These are phyloP conservation scores for Etheostoma nigrum DNA, from an alignment of 2,797 vertebrate genomes.

Conservation along the genomic window DNA sequence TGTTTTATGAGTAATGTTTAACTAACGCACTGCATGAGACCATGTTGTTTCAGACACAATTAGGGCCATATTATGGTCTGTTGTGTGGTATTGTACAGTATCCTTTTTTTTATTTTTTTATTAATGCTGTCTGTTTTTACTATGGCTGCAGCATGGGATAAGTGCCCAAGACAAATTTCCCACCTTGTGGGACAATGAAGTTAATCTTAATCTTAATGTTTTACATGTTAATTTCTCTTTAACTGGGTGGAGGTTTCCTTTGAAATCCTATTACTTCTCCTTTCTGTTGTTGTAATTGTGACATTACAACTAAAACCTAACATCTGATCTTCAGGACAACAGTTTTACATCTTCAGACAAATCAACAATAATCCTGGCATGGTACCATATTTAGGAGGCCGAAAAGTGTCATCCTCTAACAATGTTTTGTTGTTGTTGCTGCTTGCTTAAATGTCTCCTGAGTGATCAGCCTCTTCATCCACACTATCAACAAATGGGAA, in stretches of 20 bases:
- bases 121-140: too few relatives aligned
- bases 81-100: too few relatives aligned
- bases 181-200: too few relatives aligned
- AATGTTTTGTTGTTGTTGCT: background rate
- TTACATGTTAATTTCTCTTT: slow-evolving; percentile 2
- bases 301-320: background rate
- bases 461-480: background rate
- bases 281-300: background rate
- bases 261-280: background rate
- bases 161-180: too few relatives aligned
- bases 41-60: too few relatives aligned
- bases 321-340: background rate
- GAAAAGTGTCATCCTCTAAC: background rate
- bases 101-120: too few relatives aligned
- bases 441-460: background rate
- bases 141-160: too few relatives aligned
- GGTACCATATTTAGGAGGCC: background rate
- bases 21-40: too few relatives aligned
- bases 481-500: background rate
- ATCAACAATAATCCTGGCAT: too few relatives aligned
- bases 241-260: background rate
- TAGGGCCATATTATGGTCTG: too few relatives aligned
- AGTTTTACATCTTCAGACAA: background rate
- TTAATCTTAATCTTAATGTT: too few relatives aligned
- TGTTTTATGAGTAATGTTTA: too few relatives aligned